Percentiles rank a stretch among this genome's conserved stretches.
These are phyloP conservation scores for Camponotus vicinus DNA, from an alignment of 1,140 invertebrate species.

Conservation along the genomic window DNA sequence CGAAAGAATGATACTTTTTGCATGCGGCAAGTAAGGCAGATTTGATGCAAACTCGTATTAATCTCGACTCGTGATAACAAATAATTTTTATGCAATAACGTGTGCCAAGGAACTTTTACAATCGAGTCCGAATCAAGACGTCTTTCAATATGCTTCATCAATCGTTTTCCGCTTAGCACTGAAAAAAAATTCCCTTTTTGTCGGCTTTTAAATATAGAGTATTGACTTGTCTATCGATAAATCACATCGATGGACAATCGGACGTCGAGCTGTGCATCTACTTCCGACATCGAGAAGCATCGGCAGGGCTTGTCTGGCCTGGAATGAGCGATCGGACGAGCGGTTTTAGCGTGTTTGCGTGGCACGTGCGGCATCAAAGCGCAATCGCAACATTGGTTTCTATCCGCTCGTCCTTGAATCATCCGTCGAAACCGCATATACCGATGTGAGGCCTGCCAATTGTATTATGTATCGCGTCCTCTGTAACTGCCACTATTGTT, in stretches of 20 bases:
- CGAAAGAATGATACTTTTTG: conserved; percentile 36
- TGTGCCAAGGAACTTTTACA: neutral
- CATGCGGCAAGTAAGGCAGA: neutral
- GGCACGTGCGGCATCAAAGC: conserved; percentile 69
- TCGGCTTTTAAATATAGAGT: neutral
- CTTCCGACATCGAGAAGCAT: conserved; percentile 24
- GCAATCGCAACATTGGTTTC: conserved; percentile 62
- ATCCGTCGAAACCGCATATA: conserved; percentile 69
- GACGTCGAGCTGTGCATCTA: conserved; percentile 2
- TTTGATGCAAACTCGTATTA: conserved; percentile 1
- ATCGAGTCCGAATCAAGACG: neutral
- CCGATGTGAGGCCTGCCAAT: conserved; percentile 65
- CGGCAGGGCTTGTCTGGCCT: conserved; percentile 46
- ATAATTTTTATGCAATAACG: conserved; percentile 5
- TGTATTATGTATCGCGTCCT: conserved; percentile 64
- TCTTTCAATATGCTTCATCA: neutral
- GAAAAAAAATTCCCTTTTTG: conserved; percentile 27
- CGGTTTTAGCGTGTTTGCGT: conserved; percentile 70
- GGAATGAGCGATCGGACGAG: conserved; percentile 73
- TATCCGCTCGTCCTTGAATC: conserved; percentile 66
- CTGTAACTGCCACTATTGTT: conserved; percentile 71
- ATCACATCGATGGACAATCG: conserved; percentile 50
- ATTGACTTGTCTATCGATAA: conserved; percentile 8
- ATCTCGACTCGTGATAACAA: neutral
- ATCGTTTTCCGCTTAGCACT: neutral